Evolutionary conservation across 2,797 vertebrate species (phyloP).

Genomic region (Synanceia verrucosa): DNA sequence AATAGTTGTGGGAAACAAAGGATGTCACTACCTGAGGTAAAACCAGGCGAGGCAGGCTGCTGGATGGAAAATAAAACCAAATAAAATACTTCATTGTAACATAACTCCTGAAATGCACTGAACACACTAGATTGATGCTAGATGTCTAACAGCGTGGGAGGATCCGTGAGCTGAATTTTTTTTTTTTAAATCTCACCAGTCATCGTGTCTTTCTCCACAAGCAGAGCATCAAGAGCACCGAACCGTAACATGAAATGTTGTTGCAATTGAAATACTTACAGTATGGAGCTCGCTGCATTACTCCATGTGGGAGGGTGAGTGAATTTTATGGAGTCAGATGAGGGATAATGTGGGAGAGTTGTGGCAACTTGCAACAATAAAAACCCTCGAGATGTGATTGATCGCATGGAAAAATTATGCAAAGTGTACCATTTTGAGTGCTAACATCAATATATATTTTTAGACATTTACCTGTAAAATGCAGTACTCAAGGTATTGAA

Average conservation of each 20-base stretch:
- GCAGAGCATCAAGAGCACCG: slow-evolving; percentile 53
- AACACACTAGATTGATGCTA: slow-evolving; percentile 63
- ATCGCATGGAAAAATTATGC: slow-evolving; percentile 55
- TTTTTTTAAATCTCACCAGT: slow-evolving; percentile 52
- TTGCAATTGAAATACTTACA: slow-evolving; percentile 56
- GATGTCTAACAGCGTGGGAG: slow-evolving; percentile 66
- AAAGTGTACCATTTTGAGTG: slow-evolving; percentile 29
- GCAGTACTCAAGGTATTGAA: not conserved
- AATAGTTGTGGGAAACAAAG: slow-evolving; percentile 29
- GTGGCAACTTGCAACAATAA: slow-evolving; percentile 51
- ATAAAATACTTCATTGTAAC: slow-evolving; percentile 58
- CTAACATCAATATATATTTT: slow-evolving; percentile 23
- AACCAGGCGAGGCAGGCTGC: slow-evolving; percentile 34
- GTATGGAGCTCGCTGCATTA: slow-evolving; percentile 30
- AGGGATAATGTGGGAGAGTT: slow-evolving; percentile 56
- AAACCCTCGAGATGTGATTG: slow-evolving; percentile 59
- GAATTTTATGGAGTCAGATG: slow-evolving; percentile 64
- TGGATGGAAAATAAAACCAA: not conserved
- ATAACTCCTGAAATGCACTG: slow-evolving; percentile 59
- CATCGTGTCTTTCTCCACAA: slow-evolving; percentile 61
- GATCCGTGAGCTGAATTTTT: slow-evolving; percentile 57
- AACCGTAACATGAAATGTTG: slow-evolving; percentile 69
- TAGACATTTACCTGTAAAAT: not conserved
- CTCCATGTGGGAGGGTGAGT: slow-evolving; percentile 63
- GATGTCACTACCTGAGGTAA: slow-evolving; percentile 30